phyloP scores from a whole-genome alignment of 2,113 vertebrate species.

The Gasterosteus nipponicus region DNA sequence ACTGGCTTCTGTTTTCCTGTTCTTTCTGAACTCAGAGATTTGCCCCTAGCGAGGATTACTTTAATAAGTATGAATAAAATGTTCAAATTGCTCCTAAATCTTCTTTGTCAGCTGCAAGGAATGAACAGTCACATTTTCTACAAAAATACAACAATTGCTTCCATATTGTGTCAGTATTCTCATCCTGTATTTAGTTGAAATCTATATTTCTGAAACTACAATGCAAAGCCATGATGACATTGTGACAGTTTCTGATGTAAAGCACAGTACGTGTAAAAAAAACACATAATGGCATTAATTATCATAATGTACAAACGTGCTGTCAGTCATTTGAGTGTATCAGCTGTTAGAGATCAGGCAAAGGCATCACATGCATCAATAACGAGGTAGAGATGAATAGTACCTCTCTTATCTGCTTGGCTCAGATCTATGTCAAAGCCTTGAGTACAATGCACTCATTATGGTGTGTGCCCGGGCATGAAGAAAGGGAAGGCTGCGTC shows the following conservation, averaged over 20 bases:
- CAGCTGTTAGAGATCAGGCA: background rate
- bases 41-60: background rate
- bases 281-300: background rate
- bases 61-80: background rate
- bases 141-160: background rate
- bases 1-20: background rate
- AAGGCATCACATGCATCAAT: conserved; percentile 24
- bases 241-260: background rate
- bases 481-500: conserved; percentile 40
- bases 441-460: conserved; percentile 63
- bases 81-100: background rate
- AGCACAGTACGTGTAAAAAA: background rate
- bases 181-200: background rate
- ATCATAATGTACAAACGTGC: background rate
- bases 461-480: conserved; percentile 27
- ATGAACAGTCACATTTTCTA: background rate
- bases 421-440: conserved; percentile 32
- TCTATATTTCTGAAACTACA: background rate
- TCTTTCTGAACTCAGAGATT: background rate
- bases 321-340: background rate
- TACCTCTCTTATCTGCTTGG: conserved; percentile 13
- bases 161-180: background rate
- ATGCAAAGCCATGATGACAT: background rate
- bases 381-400: conserved; percentile 27
- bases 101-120: background rate